Conservation (phyloP, 2,888 invertebrate genomes). For the Nemurella pictetii region DNA sequence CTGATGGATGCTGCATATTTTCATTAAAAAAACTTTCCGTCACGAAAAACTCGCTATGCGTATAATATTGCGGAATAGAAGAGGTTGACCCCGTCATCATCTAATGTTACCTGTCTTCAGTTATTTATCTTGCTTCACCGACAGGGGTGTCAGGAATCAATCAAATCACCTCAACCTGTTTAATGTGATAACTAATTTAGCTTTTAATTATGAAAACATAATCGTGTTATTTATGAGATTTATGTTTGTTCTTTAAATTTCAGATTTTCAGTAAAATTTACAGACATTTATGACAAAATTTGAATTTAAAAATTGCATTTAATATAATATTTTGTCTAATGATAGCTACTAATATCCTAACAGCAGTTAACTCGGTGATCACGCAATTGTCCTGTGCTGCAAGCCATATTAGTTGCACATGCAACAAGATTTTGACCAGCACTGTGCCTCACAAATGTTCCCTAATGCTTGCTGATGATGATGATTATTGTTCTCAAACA, state of each 20-base stretch:
- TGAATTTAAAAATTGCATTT: no score
- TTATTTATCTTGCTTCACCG: neutral
- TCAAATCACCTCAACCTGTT: no score
- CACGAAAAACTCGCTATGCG: neutral
- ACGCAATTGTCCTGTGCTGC: neutral
- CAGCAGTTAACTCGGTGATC: neutral
- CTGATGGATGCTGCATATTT: neutral
- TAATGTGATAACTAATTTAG: no score
- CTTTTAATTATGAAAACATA: no score
- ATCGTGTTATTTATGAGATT: no score
- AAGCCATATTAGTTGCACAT: neutral
- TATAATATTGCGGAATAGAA: neutral
- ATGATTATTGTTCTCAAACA: slow-evolving; percentile 20
- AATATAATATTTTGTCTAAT: neutral
- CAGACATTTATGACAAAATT: no score
- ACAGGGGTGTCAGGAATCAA: no score
- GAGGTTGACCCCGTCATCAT: neutral
- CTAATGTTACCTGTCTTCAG: neutral
- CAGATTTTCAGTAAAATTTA: no score
- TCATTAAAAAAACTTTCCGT: neutral
- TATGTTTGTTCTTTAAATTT: no score
- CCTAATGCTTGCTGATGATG: slow-evolving; percentile 28
- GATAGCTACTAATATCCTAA: neutral
- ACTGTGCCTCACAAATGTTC: slow-evolving; percentile 13
- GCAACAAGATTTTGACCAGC: neutral